Conservation (phyloP, 2,888 invertebrate genomes). For the Spisula subtruncata region DNA sequence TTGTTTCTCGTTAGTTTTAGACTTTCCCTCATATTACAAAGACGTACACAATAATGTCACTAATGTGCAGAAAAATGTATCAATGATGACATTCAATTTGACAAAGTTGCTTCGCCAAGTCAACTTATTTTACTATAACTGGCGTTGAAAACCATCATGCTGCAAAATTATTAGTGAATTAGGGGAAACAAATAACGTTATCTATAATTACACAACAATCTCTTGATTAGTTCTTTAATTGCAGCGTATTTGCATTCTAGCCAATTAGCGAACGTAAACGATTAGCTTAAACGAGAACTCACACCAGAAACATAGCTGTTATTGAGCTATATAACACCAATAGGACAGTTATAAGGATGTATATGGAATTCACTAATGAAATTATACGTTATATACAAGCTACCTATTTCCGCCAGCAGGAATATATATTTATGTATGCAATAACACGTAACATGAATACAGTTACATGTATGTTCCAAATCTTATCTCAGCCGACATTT, state of each 20-base stretch:
- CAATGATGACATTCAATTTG: too few species aligned
- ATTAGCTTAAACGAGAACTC: conserved; percentile 16
- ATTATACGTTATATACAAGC: too few species aligned
- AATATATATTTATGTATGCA: background rate
- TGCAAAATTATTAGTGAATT: too few species aligned
- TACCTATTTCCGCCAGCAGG: background rate
- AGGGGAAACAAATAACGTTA: too few species aligned
- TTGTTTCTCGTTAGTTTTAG: too few species aligned
- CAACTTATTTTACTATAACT: too few species aligned
- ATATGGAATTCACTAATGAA: background rate
- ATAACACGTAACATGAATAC: background rate
- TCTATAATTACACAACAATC: background rate
- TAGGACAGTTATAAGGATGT: background rate
- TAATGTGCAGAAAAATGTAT: too few species aligned
- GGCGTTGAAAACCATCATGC: too few species aligned
- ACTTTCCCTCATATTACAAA: too few species aligned
- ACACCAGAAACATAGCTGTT: background rate
- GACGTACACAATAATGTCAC: too few species aligned
- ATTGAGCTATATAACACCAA: background rate
- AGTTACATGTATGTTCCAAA: too few species aligned
- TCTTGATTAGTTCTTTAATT: background rate
- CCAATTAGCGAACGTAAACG: background rate
- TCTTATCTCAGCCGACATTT: too few species aligned
- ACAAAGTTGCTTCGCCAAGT: background rate
- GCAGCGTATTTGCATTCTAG: background rate